Base-by-base conservation (phyloP, 2,113 vertebrate genomes). In the Tyrannus savana region DNA sequence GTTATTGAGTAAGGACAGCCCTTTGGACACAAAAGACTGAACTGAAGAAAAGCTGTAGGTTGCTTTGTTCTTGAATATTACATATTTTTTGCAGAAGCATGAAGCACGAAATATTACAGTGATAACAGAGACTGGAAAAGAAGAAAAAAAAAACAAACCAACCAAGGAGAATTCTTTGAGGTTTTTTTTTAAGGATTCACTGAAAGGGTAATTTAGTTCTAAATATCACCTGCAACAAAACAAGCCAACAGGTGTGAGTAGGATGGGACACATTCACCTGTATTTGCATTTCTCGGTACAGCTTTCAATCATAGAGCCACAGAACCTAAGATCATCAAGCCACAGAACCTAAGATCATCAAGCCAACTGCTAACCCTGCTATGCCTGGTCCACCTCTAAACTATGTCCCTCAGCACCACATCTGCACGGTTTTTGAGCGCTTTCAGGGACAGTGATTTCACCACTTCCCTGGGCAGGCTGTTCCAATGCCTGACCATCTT, bases 41-140 rank as follows among this genome's bases (percentile, higher is more conserved):
- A 98, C 95, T 95, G 94, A 97, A 98, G 89, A 90, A 97, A 97
- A 98, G 93, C 95, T 93, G 55, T 91, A 94, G 71, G 85, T 97
- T 96, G 96, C 92, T 98, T 96, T 97, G 87, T 97, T 98, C 96
- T 96, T 96, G 82, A 96, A 96, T 97, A 97, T 76, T 97, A 96
- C 96, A 89, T 49, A 58, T 50, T 74, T 92, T 76, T 87, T 88
- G 47, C 91, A 91, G 94, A 96, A 97, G 94, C 95, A 94, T 97
- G 95, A 98, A 98, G 94, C 95, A 95, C 97, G 96, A 97, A 98
- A 95, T 97, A 97, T 93, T 97, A 86, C 82, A 87, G 64, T 80
- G 95, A 97, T 97, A 97, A 97, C 27, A 2, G 95, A 96, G 94
- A 97, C 52, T 94, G 96, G 91, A 91, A 92, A 82, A 66, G 9